A percentile compares a stretch with the other conserved stretches of the same genome.
Conservation (phyloP, 2,888 invertebrate genomes). For the Mechanitis messenoides region DNA sequence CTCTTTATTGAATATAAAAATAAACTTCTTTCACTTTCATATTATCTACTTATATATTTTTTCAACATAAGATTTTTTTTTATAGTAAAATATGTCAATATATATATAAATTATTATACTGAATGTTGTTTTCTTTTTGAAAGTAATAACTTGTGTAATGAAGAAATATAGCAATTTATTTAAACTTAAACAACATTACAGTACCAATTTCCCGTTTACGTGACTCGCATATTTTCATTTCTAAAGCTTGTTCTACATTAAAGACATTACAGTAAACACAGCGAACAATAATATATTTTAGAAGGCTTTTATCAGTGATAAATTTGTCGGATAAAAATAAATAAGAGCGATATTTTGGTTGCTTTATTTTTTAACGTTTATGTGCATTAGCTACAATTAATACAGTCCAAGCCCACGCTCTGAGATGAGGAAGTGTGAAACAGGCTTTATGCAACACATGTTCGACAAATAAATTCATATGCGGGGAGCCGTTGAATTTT, state of each 20-base stretch:
- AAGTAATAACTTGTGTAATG: constrained; percentile 3
- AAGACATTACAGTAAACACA: background rate
- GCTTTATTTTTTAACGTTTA: background rate
- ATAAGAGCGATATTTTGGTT: background rate
- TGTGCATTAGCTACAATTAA: background rate
- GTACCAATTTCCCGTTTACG: constrained; percentile 7
- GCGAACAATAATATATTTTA: background rate
- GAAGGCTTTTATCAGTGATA: background rate
- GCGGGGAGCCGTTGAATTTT: constrained; percentile 29
- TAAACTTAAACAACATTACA: constrained; percentile 8
- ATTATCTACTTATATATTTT: background rate
- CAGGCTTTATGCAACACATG: constrained; percentile 26
- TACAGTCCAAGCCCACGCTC: background rate
- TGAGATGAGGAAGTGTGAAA: background rate
- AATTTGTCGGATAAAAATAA: background rate
- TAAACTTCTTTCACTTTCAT: background rate
- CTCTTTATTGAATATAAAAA: background rate
- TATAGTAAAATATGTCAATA: too few species aligned
- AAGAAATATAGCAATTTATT: constrained; percentile 6
- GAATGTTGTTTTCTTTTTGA: background rate
- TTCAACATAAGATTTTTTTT: too few species aligned
- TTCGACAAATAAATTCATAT: constrained; percentile 33
- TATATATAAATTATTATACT: too few species aligned
- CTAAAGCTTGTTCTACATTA: constrained; percentile 3
- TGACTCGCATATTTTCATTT: constrained; percentile 8